Conservation (phyloP, 2,888 invertebrate genomes). For the Drosophila monieri region DNA sequence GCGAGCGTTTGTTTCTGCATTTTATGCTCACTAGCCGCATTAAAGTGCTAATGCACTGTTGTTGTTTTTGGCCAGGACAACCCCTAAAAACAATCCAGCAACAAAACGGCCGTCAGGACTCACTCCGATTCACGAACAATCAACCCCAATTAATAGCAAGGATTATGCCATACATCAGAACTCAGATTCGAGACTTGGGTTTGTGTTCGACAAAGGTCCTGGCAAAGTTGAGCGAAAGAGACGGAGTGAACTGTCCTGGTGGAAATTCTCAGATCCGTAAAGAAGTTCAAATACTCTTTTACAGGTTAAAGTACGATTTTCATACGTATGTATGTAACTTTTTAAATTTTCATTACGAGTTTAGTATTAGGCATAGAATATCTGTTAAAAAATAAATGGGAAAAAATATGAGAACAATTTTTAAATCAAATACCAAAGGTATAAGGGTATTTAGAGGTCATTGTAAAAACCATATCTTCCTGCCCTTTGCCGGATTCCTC, state of each 20-base stretch:
- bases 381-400: too few relatives aligned
- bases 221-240: neutral
- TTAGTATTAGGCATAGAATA: too few relatives aligned
- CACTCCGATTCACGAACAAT: constrained; percentile 66
- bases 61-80: constrained; percentile 74
- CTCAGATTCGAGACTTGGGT: constrained; percentile 6
- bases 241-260: neutral
- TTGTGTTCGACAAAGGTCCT: constrained; percentile 38
- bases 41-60: constrained; percentile 82
- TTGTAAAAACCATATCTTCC: constrained; percentile 2
- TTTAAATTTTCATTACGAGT: too few relatives aligned
- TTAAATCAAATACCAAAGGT: neutral
- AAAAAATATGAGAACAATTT: too few relatives aligned
- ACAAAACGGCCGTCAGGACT: constrained; percentile 33
- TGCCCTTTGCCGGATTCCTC: constrained; percentile 19
- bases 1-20: constrained; percentile 75
- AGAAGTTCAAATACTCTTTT: constrained; percentile 9
- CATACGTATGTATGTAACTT: too few relatives aligned
- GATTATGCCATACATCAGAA: constrained; percentile 58
- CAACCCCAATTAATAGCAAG: constrained; percentile 76
- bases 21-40: constrained; percentile 76
- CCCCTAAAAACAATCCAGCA: constrained; percentile 52
- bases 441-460: constrained; percentile 55
- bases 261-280: neutral
- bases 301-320: neutral